Evolutionary conservation across 2,113 vertebrate genomes (phyloP), one percentile per base, ranked within the genome.

Genomic region (Ranitomeya variabilis): DNA sequence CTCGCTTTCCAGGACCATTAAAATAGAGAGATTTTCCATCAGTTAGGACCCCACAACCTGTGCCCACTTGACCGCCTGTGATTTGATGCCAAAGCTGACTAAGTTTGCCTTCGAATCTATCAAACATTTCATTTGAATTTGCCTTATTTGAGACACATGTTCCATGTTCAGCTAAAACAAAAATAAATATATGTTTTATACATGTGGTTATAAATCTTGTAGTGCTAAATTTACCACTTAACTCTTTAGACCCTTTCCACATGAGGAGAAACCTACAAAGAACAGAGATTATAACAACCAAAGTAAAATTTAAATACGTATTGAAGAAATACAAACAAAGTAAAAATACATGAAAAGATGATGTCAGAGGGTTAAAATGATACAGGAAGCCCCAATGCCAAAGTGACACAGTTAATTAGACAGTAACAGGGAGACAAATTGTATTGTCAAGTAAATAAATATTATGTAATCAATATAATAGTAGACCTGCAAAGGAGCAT

Each of bases 21-120:
- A 99, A 99, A 92, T 99, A 99, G 86, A 99, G 96, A 73, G 96
- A 97, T 91, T 96, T 99, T 66, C 97, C 97, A 0, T 99, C 97
- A 0, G 95, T 96, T 64, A 99, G 97, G 31, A 95, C 95, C 1
- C 98, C 98, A 90, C 98, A 99, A 89, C 97, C 97, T 0, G 96
- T 96, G 85, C 96, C 97, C 23, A 96, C 94, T 91, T 97, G 96
- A 84, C 96, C 98, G 64, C 98, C 98, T 3, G 95, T 96, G 80
- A 99, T 95, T 92, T 96, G 96, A 93, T 97, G 96, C 98, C 98
- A 99, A 73, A 98, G 97, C 2, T 97, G 97, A 90, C 96, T 99
- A 84, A 99, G 94, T 92, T 99, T 99, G 84, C 96, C 97, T 92
- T 99, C 98, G 92, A 99, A 99, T 85, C 97, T 96, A 92, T 99